Percentiles rank a stretch among this genome's conserved stretches.
Conservation (phyloP, 2,113 vertebrate species). For the Peromyscus leucopus region DNA sequence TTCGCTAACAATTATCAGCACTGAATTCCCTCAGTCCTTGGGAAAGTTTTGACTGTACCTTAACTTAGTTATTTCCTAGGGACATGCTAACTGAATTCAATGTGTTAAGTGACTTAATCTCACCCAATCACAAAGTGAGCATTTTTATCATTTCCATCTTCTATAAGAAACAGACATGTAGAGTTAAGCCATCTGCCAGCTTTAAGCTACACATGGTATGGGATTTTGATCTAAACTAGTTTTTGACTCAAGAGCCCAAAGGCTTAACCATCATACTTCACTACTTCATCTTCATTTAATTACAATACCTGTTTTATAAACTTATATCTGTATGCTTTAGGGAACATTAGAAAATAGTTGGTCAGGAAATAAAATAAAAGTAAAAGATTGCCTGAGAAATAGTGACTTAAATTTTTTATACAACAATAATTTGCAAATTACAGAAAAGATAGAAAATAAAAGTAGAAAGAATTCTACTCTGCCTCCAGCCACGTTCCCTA, state of each 20-base stretch:
- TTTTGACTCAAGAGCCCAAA: slow-evolving; percentile 1
- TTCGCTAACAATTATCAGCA: not conserved
- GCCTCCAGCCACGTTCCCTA: not conserved
- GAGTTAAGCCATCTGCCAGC: not conserved
- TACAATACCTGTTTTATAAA: slow-evolving; percentile 4
- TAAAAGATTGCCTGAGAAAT: slow-evolving; percentile 1
- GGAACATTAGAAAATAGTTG: not conserved
- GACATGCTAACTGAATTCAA: not conserved
- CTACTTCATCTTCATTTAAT: not conserved
- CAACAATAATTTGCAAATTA: slow-evolving; percentile 7
- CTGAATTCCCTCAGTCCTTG: not conserved
- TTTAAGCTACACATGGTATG: not conserved
- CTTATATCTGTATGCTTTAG: not conserved
- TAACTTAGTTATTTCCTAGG: not conserved
- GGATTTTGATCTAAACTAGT: slow-evolving; percentile 35
- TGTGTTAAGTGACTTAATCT: not conserved
- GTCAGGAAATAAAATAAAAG: slow-evolving; percentile 7
- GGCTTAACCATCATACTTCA: not conserved
- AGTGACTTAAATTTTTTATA: not conserved
- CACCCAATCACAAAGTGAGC: not conserved
- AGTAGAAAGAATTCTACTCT: not conserved
- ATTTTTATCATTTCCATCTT: not conserved
- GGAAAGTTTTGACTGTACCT: not conserved
- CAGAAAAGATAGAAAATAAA: not conserved
- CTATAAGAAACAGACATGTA: not conserved